These are phyloP conservation scores for Drosophila yakuba DNA, from an alignment of 1,140 invertebrate species.

Conservation along the genomic window DNA sequence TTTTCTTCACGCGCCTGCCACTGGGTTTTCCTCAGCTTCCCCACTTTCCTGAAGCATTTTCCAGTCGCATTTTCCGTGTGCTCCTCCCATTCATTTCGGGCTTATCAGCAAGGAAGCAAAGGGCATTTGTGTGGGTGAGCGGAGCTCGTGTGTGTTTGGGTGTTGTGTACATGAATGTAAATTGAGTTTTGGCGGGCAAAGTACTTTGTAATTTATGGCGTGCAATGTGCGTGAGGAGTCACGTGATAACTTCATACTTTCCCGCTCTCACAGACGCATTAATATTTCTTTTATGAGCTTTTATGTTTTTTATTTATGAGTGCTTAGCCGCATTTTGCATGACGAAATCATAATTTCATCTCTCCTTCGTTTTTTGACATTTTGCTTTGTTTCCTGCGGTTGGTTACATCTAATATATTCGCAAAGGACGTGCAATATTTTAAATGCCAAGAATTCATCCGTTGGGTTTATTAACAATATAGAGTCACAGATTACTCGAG, in stretches of 20 bases:
- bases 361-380: constrained; percentile 60
- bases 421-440: constrained; percentile 71
- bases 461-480: constrained; percentile 70
- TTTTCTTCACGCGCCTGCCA: constrained; percentile 57
- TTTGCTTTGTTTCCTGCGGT: constrained; percentile 67
- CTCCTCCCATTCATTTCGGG: constrained; percentile 48
- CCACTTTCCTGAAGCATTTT: constrained; percentile 30
- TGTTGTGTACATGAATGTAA: constrained; percentile 70
- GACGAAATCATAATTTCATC: constrained; percentile 81
- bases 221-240: constrained; percentile 82
- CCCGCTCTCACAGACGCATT: constrained; percentile 21
- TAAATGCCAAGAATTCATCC: constrained; percentile 41
- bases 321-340: constrained; percentile 77
- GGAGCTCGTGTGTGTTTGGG: constrained; percentile 14
- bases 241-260: constrained; percentile 77
- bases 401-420: constrained; percentile 50
- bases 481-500: constrained; percentile 56
- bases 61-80: constrained; percentile 26
- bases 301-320: constrained; percentile 72
- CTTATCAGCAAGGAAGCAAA: constrained; percentile 61
- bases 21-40: neutral
- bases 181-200: constrained; percentile 80
- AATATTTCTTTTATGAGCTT: constrained; percentile 53
- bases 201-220: constrained; percentile 82
- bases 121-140: constrained; percentile 28